Conservation (phyloP, 1,140 invertebrate species). For the Polyergus mexicanus region DNA sequence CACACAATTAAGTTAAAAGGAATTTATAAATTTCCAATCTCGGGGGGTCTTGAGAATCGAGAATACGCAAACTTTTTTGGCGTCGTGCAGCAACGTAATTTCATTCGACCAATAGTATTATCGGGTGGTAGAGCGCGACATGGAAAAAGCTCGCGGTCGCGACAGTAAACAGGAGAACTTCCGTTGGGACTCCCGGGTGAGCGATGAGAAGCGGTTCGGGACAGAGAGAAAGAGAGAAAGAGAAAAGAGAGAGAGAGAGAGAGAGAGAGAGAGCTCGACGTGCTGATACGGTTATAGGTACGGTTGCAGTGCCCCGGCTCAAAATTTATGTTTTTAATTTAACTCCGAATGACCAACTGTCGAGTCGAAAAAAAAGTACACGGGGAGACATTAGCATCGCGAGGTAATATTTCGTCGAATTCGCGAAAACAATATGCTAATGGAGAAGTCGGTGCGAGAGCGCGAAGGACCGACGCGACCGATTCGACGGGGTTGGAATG, state of each 20-base stretch:
- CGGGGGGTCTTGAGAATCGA: slow-evolving; percentile 15
- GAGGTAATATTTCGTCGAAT: slow-evolving; percentile 84
- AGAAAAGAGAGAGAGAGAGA: too few relatives aligned
- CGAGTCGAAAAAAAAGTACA: slow-evolving; percentile 77
- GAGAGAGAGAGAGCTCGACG: slow-evolving; percentile 11
- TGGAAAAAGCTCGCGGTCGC: slow-evolving; percentile 67
- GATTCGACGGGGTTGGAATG: slow-evolving; percentile 47
- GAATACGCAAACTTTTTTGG: slow-evolving; percentile 45
- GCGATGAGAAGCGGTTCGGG: slow-evolving; percentile 66
- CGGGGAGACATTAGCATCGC: slow-evolving; percentile 83
- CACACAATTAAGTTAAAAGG: background rate
- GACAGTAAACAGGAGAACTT: slow-evolving; percentile 74
- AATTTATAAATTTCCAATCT: slow-evolving; percentile 28
- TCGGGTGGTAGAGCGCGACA: slow-evolving; percentile 22
- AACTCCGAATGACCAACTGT: slow-evolving; percentile 85
- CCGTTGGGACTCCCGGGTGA: slow-evolving; percentile 74
- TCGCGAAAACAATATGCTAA: slow-evolving; percentile 86
- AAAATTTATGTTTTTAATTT: slow-evolving; percentile 87
- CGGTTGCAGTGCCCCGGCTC: slow-evolving; percentile 64
- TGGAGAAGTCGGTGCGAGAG: slow-evolving; percentile 75
- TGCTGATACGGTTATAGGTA: slow-evolving; percentile 46
- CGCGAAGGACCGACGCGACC: slow-evolving; percentile 70
- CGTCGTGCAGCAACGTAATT: slow-evolving; percentile 33
- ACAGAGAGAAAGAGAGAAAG: background rate
- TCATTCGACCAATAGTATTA: slow-evolving; percentile 50